phyloP scores from a whole-genome alignment of 35 echinoderm and acorn worm genomes.

The Strongylocentrotus purpuratus region DNA sequence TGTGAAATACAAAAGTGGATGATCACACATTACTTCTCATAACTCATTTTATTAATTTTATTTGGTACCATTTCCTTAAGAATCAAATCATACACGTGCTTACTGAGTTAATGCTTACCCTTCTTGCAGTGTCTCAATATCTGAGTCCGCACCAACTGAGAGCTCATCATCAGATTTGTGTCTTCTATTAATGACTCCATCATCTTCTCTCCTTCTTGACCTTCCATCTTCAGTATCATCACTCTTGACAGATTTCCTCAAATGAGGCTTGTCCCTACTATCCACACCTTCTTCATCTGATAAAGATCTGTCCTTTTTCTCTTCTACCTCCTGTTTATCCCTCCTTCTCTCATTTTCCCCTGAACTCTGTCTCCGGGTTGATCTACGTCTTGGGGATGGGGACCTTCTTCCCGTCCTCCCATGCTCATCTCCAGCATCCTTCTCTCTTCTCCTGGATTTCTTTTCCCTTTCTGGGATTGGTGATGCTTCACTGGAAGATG shows the following conservation, averaged over 20 bases:
- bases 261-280: background rate
- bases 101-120: background rate
- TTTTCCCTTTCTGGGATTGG: background rate
- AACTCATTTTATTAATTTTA: too few species aligned
- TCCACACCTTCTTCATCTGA: background rate
- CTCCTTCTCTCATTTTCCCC: background rate
- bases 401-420: background rate
- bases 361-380: background rate
- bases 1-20: too few species aligned
- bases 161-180: conserved; percentile 70
- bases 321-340: background rate
- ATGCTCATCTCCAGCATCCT: background rate
- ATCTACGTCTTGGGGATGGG: background rate
- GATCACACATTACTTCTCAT: too few species aligned
- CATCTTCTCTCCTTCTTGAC: background rate
- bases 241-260: background rate
- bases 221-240: background rate
- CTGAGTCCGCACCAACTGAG: conserved; percentile 63
- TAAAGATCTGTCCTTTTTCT: too few species aligned
- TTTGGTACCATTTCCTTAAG: too few species aligned
- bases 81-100: background rate
- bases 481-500: background rate
- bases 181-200: background rate
- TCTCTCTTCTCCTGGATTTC: background rate
- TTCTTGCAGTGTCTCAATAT: conserved; percentile 53